phyloP scores from a whole-genome alignment of 1,140 invertebrate genomes.

The Trachymyrmex septentrionalis region DNA sequence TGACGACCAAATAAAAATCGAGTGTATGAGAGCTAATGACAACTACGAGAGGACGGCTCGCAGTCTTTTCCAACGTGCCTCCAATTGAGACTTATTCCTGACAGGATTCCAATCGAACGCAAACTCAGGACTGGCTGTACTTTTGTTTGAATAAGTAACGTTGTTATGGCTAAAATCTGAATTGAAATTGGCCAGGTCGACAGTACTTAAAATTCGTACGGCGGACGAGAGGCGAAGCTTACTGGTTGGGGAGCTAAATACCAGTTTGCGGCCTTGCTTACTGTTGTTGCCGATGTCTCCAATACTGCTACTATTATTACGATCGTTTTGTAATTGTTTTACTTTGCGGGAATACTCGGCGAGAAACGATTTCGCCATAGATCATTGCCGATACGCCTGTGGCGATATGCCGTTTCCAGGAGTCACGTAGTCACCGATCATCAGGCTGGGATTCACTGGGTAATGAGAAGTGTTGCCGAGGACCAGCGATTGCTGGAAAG shows the following conservation, averaged over 20 bases:
- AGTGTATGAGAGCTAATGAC: conserved; percentile 59
- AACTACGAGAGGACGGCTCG: conserved; percentile 81
- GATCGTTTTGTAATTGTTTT: conserved; percentile 75
- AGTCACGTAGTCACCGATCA: conserved; percentile 93
- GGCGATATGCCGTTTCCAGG: conserved; percentile 87
- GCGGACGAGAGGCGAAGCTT: conserved; percentile 81
- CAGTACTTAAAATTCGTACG: conserved; percentile 75
- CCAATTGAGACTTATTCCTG: conserved; percentile 76
- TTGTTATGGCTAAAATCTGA: conserved; percentile 47
- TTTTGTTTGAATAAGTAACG: conserved; percentile 52
- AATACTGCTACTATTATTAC: conserved; percentile 54
- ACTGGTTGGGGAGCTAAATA: conserved; percentile 80
- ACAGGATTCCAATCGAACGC: conserved; percentile 68
- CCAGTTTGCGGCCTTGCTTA: conserved; percentile 79
- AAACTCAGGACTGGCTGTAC: conserved; percentile 59
- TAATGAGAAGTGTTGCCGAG: conserved; percentile 89
- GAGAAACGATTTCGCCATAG: conserved; percentile 77
- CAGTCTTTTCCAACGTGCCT: conserved; percentile 78
- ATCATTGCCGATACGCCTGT: conserved; percentile 87
- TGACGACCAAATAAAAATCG: conserved; percentile 59
- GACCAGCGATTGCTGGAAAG: conserved; percentile 88
- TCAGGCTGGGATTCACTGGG: conserved; percentile 92
- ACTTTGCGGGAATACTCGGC: conserved; percentile 74
- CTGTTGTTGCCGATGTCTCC: conserved; percentile 66
- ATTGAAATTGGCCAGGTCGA: conserved; percentile 68